Evolutionary conservation across 2,888 invertebrate genomes (phyloP).

Genomic region (Dugesia japonica): DNA sequence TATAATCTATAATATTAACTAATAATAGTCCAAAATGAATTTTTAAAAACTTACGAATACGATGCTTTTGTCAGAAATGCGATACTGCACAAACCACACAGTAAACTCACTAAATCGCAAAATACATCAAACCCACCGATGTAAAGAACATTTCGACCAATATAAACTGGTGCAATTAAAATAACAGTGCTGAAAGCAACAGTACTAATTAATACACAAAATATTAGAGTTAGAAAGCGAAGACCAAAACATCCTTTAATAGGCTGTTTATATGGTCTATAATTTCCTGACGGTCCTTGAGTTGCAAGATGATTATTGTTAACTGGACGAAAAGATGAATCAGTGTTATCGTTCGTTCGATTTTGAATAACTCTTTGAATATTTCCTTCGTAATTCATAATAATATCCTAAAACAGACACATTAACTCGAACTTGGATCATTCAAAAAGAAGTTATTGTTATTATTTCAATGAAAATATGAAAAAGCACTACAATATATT

Average conservation of each 20-base stretch:
- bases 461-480: no score
- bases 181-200: neutral
- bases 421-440: no score
- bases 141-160: neutral
- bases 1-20: constrained; percentile 11
- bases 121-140: neutral
- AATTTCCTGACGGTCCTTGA: neutral
- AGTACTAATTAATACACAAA: neutral
- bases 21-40: neutral
- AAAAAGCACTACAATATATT: no score
- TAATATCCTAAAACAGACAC: constrained; percentile 3
- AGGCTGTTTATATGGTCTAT: neutral
- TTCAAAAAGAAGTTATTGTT: no score
- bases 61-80: neutral
- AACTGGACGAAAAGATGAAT: neutral
- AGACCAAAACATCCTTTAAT: neutral
- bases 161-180: neutral
- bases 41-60: neutral
- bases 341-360: neutral
- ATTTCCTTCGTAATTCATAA: neutral
- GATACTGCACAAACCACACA: neutral
- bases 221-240: neutral
- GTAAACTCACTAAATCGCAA: neutral
- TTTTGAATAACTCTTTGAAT: neutral
- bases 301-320: constrained; percentile 1